Conservation (phyloP, 2,888 invertebrate species). For the Lasioglossum figueresi region DNA sequence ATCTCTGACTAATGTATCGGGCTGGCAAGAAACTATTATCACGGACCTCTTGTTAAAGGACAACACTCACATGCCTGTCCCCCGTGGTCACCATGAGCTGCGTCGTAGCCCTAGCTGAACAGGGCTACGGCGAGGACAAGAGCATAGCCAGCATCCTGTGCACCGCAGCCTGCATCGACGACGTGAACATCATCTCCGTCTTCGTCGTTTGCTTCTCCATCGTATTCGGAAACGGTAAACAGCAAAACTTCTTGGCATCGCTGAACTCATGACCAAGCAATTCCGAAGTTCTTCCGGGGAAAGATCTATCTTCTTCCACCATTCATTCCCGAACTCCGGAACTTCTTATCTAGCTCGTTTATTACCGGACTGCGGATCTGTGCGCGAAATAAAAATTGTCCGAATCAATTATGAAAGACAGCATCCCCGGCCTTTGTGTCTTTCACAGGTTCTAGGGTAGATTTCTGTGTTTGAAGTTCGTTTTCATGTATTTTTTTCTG, state of each 20-base stretch:
- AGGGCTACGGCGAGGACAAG: constrained; percentile 88
- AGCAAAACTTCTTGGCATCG: background rate
- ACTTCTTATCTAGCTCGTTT: background rate
- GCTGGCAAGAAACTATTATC: too few relatives aligned
- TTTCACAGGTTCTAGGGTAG: too few relatives aligned
- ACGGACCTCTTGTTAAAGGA: constrained; percentile 57
- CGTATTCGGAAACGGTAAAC: constrained; percentile 87
- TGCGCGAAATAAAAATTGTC: background rate
- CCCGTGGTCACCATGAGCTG: constrained; percentile 80
- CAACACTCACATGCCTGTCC: constrained; percentile 80
- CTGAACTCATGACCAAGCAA: background rate
- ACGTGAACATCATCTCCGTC: constrained; percentile 90
- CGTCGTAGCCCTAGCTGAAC: constrained; percentile 82
- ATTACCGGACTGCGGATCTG: background rate
- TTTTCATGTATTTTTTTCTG: too few relatives aligned
- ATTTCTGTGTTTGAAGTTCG: too few relatives aligned
- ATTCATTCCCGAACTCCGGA: background rate
- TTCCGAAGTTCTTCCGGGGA: background rate
- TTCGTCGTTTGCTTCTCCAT: constrained; percentile 89
- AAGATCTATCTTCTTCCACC: background rate
- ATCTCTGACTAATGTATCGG: too few relatives aligned
- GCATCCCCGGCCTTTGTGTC: too few relatives aligned
- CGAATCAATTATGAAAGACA: background rate
- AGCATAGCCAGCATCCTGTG: constrained; percentile 91
- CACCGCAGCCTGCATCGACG: constrained; percentile 90